Evolutionary conservation across 2,797 vertebrate genomes (phyloP).

Genomic region (Tympanoctomys barrerae): DNA sequence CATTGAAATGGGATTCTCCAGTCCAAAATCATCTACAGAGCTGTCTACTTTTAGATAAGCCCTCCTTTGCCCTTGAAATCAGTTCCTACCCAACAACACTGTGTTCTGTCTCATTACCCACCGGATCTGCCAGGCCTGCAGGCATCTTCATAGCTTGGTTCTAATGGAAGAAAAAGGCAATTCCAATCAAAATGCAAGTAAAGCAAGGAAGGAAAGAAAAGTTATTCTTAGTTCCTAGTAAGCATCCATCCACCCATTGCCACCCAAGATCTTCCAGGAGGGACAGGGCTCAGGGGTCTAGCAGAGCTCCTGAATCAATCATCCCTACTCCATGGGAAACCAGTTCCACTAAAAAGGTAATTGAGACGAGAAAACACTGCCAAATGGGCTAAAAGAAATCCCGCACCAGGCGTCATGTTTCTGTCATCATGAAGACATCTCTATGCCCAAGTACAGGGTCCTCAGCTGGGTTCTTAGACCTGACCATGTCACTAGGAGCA

Average conservation of each 20-base stretch:
- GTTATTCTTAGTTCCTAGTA: slow-evolving; percentile 15
- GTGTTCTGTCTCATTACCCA: neutral
- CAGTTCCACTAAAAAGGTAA: neutral
- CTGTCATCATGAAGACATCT: neutral
- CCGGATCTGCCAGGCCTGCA: neutral
- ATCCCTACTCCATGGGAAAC: neutral
- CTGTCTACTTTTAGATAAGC: neutral
- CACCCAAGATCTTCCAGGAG: neutral
- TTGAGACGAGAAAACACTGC: neutral
- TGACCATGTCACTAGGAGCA: neutral
- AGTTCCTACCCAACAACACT: neutral
- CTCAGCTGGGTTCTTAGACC: neutral
- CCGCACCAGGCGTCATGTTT: neutral
- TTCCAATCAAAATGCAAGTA: slow-evolving; percentile 40
- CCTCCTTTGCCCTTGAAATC: slow-evolving; percentile 39
- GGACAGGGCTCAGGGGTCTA: too few relatives aligned
- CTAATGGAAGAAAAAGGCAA: slow-evolving; percentile 28
- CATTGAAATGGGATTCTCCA: neutral
- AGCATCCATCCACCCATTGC: neutral
- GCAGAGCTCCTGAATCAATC: neutral
- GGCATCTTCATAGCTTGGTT: slow-evolving; percentile 15
- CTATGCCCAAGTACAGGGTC: neutral
- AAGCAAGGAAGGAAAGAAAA: slow-evolving; percentile 27
- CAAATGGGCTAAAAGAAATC: neutral
- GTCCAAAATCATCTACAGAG: neutral